A percentile compares a stretch with the other conserved stretches of the same genome.
phyloP scores from a whole-genome alignment of 2,797 vertebrate genomes.

The Garrulus glandarius region DNA sequence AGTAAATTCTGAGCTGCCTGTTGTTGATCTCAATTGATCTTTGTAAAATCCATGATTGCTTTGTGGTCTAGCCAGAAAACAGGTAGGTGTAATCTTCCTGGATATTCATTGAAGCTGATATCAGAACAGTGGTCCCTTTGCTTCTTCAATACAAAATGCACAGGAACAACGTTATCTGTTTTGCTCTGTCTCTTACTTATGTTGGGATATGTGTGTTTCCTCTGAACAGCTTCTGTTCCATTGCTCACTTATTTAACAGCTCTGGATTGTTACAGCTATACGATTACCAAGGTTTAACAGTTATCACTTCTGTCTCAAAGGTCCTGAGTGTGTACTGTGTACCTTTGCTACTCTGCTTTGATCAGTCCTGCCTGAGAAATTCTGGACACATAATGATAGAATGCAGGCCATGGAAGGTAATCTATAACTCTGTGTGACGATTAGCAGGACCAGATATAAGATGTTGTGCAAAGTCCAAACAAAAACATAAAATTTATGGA shows the following conservation, averaged over 20 bases:
- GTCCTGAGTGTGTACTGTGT: background rate
- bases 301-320: background rate
- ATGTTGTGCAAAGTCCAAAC: background rate
- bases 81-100: background rate
- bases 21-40: background rate
- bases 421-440: background rate
- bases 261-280: background rate
- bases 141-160: background rate
- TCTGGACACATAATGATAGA: background rate
- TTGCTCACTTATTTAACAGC: background rate
- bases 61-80: background rate
- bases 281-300: background rate
- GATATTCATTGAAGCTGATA: background rate
- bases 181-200: background rate
- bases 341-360: background rate
- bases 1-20: background rate
- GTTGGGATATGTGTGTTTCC: background rate
- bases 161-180: background rate
- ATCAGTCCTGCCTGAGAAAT: background rate
- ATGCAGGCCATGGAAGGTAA: background rate
- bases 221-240: background rate
- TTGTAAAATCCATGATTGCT: background rate
- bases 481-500: rapidly evolving
- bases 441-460: background rate
- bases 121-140: background rate